Evolutionary conservation across 2,113 vertebrate species (phyloP).

Genomic region (Zapornia atra): DNA sequence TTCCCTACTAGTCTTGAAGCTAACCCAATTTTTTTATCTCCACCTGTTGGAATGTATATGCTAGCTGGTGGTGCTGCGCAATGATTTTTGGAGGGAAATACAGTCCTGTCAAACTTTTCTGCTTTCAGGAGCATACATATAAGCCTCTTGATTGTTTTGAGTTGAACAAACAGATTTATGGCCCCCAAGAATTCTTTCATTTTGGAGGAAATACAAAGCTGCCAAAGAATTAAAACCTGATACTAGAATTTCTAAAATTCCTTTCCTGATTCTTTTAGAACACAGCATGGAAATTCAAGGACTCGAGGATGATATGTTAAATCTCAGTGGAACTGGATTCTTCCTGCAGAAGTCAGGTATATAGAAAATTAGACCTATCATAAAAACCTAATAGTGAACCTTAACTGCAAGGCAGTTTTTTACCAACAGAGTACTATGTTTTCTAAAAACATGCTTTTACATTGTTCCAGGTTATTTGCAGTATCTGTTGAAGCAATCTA

Average conservation of each 20-base stretch:
- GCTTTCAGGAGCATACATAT: neutral
- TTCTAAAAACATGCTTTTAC: neutral
- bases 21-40: neutral
- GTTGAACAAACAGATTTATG: neutral
- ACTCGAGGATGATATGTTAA: neutral
- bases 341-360: neutral
- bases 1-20: neutral
- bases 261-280: neutral
- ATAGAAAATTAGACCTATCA: neutral
- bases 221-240: neutral
- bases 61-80: neutral
- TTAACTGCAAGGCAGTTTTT: neutral
- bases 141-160: neutral
- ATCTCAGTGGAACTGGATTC: neutral
- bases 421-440: neutral
- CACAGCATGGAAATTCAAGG: neutral
- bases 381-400: neutral
- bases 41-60: neutral
- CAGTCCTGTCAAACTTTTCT: neutral
- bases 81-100: neutral
- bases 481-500: slow-evolving; percentile 4
- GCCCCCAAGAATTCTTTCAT: neutral
- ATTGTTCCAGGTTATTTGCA: neutral
- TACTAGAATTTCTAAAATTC: neutral
- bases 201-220: neutral